These are phyloP conservation scores for Arnoldichthys spilopterus DNA, from an alignment of 2,797 vertebrate species.

Conservation along the genomic window DNA sequence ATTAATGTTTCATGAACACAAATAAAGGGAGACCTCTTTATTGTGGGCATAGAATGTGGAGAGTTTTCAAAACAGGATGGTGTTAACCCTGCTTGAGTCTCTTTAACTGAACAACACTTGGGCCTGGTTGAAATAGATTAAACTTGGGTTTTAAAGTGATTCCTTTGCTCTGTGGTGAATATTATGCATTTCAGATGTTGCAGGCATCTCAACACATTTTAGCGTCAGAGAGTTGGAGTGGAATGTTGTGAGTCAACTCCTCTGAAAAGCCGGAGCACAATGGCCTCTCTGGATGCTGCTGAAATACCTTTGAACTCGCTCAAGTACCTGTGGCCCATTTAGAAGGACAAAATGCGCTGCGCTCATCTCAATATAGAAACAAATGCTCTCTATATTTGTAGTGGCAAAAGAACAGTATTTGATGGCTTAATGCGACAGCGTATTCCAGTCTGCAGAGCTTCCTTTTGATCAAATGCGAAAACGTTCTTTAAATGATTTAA, in stretches of 20 bases:
- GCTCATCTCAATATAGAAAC: slow-evolving; percentile 74
- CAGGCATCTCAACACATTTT: slow-evolving; percentile 81
- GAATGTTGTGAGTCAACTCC: slow-evolving; percentile 83
- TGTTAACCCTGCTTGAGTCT: slow-evolving; percentile 84
- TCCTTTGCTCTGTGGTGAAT: slow-evolving; percentile 83
- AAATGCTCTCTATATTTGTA: slow-evolving; percentile 58
- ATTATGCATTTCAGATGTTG: slow-evolving; percentile 83
- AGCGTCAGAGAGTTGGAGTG: slow-evolving; percentile 79
- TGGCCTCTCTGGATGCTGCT: slow-evolving; percentile 80
- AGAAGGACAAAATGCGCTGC: slow-evolving; percentile 75
- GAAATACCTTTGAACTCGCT: slow-evolving; percentile 77
- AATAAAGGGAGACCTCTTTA: slow-evolving; percentile 77
- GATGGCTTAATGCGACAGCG: slow-evolving; percentile 36
- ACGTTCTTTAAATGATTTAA: not conserved
- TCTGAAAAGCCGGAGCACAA: slow-evolving; percentile 84
- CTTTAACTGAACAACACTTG: slow-evolving; percentile 84
- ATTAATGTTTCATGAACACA: slow-evolving; percentile 71
- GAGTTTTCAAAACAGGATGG: slow-evolving; percentile 77
- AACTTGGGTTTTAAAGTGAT: slow-evolving; percentile 87
- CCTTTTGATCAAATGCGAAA: slow-evolving; percentile 22
- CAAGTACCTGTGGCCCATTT: slow-evolving; percentile 77
- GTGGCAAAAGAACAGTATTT: slow-evolving; percentile 43
- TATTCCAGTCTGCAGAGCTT: slow-evolving; percentile 28
- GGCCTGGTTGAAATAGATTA: slow-evolving; percentile 86
- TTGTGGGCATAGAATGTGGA: slow-evolving; percentile 77